Conservation (phyloP, 2,113 vertebrate species). For the Peucedramus taeniatus region DNA sequence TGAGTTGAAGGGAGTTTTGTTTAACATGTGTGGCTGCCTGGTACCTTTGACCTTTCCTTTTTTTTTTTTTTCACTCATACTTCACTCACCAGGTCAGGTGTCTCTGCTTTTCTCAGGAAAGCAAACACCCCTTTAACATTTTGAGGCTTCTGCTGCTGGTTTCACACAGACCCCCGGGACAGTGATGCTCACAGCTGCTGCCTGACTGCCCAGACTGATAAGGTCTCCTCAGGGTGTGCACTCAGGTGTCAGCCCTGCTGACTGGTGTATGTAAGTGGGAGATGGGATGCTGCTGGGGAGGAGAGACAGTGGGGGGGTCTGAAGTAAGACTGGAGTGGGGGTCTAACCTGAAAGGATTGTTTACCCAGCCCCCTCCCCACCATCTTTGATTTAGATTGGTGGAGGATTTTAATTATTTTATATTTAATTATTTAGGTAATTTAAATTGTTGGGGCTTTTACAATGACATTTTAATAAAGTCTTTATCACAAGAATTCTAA, state of each 20-base stretch:
- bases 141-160: not conserved
- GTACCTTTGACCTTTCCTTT: not conserved
- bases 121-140: not conserved
- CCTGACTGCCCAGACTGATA: not conserved
- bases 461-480: not conserved
- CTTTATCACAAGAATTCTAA: not conserved
- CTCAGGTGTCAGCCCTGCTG: not conserved
- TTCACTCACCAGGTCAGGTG: not conserved
- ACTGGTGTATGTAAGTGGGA: not conserved
- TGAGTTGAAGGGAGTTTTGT: not conserved
- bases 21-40: not conserved
- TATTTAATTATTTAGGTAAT: not conserved
- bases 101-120: not conserved
- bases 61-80: not conserved
- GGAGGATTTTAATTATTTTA: not conserved
- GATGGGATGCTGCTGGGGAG: not conserved
- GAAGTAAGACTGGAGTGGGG: not conserved
- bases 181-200: not conserved
- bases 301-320: not conserved
- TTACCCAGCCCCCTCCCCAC: not conserved
- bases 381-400: not conserved
- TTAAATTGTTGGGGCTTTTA: not conserved
- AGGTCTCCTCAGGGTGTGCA: not conserved
- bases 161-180: rapidly evolving
- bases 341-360: not conserved